phyloP scores from a whole-genome alignment of 2,888 invertebrate genomes.

The Drosophila subquinaria region DNA sequence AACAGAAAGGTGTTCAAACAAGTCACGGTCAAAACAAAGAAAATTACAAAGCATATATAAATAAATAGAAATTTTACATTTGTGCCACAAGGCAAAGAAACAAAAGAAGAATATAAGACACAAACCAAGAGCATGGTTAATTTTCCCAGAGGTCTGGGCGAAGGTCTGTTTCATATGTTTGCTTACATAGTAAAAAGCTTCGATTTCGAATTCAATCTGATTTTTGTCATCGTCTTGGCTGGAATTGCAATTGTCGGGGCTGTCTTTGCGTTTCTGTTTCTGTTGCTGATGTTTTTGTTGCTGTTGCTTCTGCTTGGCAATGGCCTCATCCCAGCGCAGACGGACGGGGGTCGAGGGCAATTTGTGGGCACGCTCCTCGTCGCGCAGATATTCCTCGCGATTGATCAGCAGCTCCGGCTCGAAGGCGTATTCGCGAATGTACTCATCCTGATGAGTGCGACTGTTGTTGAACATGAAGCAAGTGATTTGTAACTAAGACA shows the following conservation, averaged over 20 bases:
- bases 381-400: constrained; percentile 82
- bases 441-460: constrained; percentile 82
- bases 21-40: constrained; percentile 49
- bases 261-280: constrained; percentile 64
- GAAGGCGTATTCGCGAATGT: constrained; percentile 84
- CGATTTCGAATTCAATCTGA: constrained; percentile 84
- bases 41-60: constrained; percentile 19
- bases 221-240: constrained; percentile 75
- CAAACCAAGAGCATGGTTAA: constrained; percentile 40
- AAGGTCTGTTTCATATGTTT: constrained; percentile 37
- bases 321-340: constrained; percentile 72
- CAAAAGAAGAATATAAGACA: constrained; percentile 39
- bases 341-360: constrained; percentile 69
- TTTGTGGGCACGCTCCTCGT: constrained; percentile 64
- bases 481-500: constrained; percentile 41
- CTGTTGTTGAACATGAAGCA: constrained; percentile 82
- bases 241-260: constrained; percentile 64
- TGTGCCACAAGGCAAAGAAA: constrained; percentile 9
- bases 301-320: constrained; percentile 71
- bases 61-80: constrained; percentile 39
- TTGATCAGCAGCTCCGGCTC: constrained; percentile 84
- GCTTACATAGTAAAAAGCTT: constrained; percentile 85
- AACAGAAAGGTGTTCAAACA: constrained; percentile 14
- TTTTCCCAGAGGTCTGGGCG: constrained; percentile 58
- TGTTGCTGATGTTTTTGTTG: constrained; percentile 47